A percentile compares a stretch with the other conserved stretches of the same genome.
Conservation (phyloP, 2,113 vertebrate genomes). For the Platysternon megacephalum region DNA sequence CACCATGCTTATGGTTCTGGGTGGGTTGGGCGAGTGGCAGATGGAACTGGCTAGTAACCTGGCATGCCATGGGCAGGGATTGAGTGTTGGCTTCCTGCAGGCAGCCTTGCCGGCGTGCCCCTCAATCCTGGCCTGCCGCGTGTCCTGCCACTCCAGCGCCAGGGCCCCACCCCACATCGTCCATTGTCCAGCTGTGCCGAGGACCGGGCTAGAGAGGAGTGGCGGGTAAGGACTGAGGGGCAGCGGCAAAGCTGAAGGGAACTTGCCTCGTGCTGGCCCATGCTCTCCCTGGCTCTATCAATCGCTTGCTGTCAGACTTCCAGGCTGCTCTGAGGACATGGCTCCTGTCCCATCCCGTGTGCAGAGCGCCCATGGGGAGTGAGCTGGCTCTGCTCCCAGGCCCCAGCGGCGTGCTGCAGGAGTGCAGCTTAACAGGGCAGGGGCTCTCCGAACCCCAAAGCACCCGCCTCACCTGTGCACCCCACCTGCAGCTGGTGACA, state of each 20-base stretch:
- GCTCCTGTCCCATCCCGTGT: background rate
- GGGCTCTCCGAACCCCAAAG: background rate
- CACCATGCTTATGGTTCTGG: background rate
- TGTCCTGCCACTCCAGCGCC: too few relatives aligned
- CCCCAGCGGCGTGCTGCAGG: background rate
- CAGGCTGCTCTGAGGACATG: background rate
- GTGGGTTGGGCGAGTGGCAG: background rate
- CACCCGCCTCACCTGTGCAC: too few relatives aligned
- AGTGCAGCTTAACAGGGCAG: background rate
- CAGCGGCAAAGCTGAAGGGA: background rate
- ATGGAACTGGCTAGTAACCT: background rate
- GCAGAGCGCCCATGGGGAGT: background rate
- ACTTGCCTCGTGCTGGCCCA: too few relatives aligned
- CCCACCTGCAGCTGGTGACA: background rate
- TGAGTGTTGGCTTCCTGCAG: too few relatives aligned
- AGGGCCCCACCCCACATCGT: too few relatives aligned
- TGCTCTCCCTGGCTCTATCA: background rate
- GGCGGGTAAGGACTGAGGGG: background rate
- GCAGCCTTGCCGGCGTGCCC: background rate
- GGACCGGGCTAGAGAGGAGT: too few relatives aligned
- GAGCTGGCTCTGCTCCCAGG: background rate
- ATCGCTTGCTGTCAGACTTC: background rate
- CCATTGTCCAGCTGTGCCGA: too few relatives aligned
- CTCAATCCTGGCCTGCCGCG: background rate
- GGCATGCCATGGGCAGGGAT: background rate